Percentiles rank a stretch among this genome's conserved stretches.
phyloP scores from a whole-genome alignment of 2,888 invertebrate species.

The Ophioninae sp. region DNA sequence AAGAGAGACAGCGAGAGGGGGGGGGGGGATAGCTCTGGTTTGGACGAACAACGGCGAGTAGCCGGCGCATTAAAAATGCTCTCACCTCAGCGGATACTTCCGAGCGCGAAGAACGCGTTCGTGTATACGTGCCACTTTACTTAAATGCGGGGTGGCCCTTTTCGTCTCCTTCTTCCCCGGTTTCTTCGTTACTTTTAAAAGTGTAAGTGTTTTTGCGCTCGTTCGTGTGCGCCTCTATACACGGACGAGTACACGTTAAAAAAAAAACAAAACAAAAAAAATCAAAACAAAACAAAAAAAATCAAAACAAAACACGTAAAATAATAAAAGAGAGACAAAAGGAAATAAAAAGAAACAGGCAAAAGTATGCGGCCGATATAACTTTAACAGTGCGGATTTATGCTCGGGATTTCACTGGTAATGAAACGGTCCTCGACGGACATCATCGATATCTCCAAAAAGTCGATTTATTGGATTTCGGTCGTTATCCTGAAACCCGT shows the following conservation, averaged over 20 bases:
- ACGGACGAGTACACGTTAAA: background rate
- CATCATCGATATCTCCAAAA: too few relatives aligned
- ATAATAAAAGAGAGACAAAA: too few relatives aligned
- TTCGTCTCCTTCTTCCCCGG: slow-evolving; percentile 43
- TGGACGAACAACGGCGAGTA: slow-evolving; percentile 53
- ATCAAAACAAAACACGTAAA: too few relatives aligned
- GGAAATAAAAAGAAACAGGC: too few relatives aligned
- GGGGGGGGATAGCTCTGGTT: slow-evolving; percentile 27
- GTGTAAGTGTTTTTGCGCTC: slow-evolving; percentile 71
- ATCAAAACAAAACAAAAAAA: too few relatives aligned
- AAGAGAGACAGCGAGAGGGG: slow-evolving; percentile 21
- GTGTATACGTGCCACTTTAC: slow-evolving; percentile 74
- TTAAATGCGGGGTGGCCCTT: slow-evolving; percentile 73
- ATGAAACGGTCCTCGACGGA: too few relatives aligned
- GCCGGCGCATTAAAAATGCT: slow-evolving; percentile 67
- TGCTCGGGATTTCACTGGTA: too few relatives aligned
- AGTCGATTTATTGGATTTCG: too few relatives aligned
- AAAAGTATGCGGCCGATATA: slow-evolving; percentile 6
- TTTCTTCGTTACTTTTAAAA: slow-evolving; percentile 64
- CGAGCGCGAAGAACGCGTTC: slow-evolving; percentile 55
- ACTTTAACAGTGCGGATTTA: too few relatives aligned
- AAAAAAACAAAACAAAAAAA: too few relatives aligned
- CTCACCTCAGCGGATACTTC: slow-evolving; percentile 56
- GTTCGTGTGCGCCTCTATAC: slow-evolving; percentile 6
- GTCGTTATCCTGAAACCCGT: too few relatives aligned